phyloP scores from a whole-genome alignment of 2,888 invertebrate genomes.

The Drosophila niveifrons region DNA sequence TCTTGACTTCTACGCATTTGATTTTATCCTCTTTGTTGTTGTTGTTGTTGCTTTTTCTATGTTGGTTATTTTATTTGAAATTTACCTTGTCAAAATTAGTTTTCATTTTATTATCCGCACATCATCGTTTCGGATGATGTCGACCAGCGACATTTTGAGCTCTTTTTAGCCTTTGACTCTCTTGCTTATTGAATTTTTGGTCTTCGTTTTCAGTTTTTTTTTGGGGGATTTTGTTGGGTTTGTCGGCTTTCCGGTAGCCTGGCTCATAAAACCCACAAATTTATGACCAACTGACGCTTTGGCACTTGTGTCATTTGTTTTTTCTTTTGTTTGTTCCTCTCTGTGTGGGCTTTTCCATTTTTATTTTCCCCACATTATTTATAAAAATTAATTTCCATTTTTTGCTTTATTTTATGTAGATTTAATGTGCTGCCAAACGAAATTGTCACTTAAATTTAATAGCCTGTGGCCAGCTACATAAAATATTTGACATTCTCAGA shows the following conservation, averaged over 20 bases:
- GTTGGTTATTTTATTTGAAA: constrained; percentile 42
- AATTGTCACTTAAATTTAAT: constrained; percentile 68
- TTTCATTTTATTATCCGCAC: constrained; percentile 72
- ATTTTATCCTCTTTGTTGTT: constrained; percentile 31
- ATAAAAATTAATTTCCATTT: constrained; percentile 71
- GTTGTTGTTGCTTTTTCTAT: constrained; percentile 4
- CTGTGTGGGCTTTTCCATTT: constrained; percentile 46
- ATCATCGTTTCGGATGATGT: constrained; percentile 50
- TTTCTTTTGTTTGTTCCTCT: constrained; percentile 27
- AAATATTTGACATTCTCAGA: too few relatives aligned
- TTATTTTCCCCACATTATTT: constrained; percentile 43
- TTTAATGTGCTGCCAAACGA: constrained; percentile 66
- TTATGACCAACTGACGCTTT: constrained; percentile 62
- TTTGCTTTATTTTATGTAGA: constrained; percentile 59
- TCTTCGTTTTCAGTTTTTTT: constrained; percentile 1
- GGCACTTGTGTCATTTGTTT: constrained; percentile 47
- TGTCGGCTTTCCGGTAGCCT: constrained; percentile 74
- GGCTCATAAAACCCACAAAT: constrained; percentile 70
- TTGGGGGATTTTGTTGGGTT: constrained; percentile 25
- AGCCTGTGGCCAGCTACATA: constrained; percentile 28
- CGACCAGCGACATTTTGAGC: constrained; percentile 41
- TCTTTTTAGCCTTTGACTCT: constrained; percentile 23
- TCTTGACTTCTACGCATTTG: constrained; percentile 72
- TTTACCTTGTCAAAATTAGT: constrained; percentile 75
- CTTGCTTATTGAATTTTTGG: not conserved